phyloP scores from a whole-genome alignment of 2,888 invertebrate species.

The Brachyptera risi region DNA sequence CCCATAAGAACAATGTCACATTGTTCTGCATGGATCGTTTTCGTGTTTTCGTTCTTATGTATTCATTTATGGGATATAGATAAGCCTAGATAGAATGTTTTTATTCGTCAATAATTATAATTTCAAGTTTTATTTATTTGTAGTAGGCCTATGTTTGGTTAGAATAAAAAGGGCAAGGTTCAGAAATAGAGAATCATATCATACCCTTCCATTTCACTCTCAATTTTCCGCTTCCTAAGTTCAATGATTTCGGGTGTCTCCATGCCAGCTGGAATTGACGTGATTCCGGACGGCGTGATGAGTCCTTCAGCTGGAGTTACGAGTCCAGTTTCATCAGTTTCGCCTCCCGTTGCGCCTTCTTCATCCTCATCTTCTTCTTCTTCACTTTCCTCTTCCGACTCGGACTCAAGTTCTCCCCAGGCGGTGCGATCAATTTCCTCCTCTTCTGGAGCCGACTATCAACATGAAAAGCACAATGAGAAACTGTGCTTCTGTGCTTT shows the following conservation, averaged over 20 bases:
- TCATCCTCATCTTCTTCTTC: constrained; percentile 55
- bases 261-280: constrained; percentile 86
- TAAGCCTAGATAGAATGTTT: too few relatives aligned
- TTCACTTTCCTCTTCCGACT: constrained; percentile 71
- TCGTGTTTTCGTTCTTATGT: too few relatives aligned
- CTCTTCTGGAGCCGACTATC: constrained; percentile 66
- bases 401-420: constrained; percentile 97
- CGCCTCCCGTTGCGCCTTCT: constrained; percentile 51
- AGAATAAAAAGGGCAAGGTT: too few relatives aligned
- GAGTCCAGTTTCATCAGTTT: constrained; percentile 74
- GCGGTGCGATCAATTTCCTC: constrained; percentile 88
- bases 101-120: too few relatives aligned
- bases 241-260: constrained; percentile 99
- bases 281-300: constrained; percentile 91
- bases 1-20: too few relatives aligned
- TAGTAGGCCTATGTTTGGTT: too few relatives aligned
- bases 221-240: constrained; percentile 92
- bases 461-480: too few relatives aligned
- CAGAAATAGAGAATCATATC: too few relatives aligned
- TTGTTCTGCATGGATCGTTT: too few relatives aligned
- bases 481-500: too few relatives aligned
- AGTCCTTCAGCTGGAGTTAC: constrained; percentile 92
- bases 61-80: too few relatives aligned
- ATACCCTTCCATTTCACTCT: constrained; percentile 92
- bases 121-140: too few relatives aligned